Conservation (phyloP, 2,888 invertebrate species). For the Alloscopus bannaensis region DNA sequence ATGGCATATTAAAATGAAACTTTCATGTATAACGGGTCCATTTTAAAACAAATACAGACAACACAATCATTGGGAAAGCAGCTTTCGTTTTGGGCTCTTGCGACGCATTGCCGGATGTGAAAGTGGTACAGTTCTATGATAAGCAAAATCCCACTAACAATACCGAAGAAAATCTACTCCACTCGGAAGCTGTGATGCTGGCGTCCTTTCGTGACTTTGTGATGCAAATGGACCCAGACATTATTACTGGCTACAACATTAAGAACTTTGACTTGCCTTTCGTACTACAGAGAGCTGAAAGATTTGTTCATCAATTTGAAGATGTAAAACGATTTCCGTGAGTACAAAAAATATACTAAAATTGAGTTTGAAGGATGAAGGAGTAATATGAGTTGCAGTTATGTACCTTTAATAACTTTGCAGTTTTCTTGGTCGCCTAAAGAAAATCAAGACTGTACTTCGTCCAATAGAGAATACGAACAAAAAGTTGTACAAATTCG, state of each 20-base stretch:
- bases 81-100: conserved; percentile 62
- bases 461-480: conserved; percentile 45
- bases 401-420: no score
- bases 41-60: background rate
- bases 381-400: no score
- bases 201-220: conserved; percentile 63
- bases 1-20: conserved; percentile 8
- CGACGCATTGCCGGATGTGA: conserved; percentile 42
- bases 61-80: conserved; percentile 38
- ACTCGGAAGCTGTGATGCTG: conserved; percentile 55
- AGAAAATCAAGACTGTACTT: conserved; percentile 32
- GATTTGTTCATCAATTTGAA: conserved; percentile 9
- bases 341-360: no score
- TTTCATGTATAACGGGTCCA: background rate
- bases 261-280: conserved; percentile 68
- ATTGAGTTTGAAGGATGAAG: no score
- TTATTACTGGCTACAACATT: conserved; percentile 68
- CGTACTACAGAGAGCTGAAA: conserved; percentile 57
- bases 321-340: conserved; percentile 22
- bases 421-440: conserved; percentile 65
- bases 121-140: conserved; percentile 58
- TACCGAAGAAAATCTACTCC: background rate
- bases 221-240: conserved; percentile 65
- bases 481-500: conserved; percentile 54
- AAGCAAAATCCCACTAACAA: background rate